Evolutionary conservation across 2,888 invertebrate species (phyloP), one percentile per base, ranked within the genome.

Genomic region (Drosophila barbarae): DNA sequence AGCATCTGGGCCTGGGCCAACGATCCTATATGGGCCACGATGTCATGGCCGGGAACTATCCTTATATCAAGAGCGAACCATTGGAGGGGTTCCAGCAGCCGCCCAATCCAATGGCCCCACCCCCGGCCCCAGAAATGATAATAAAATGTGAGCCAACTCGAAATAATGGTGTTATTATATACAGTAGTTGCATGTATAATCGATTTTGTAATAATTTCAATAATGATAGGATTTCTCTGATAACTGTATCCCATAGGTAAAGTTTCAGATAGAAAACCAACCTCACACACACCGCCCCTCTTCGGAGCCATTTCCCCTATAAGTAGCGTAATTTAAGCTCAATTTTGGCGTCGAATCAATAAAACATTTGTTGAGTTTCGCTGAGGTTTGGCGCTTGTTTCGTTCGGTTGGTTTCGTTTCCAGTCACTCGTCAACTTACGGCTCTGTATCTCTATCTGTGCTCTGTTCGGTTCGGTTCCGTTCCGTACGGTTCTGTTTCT

Each of bases 11-110:
- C 26, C 76, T 75, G 42, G 64, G 67, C 23, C 76, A 80, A 36
- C 71, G 84, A 8, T 69, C 79, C 23, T 79, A 84, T 69, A 71
- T 84, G 74, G 42, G 73, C 32, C 77, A 78, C 44, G 52, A 51
- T 23, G 47, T 83, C 54, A 83, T 77, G 77, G 64, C 74, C 35
- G 52, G 68, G 49, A 67, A 68, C 35, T 81, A 84, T 83, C 77
- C 85, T 13, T 84, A 81, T 56, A 87, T 87, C 28, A 87, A 87
- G 64, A 82, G 84, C 67, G 85, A 86, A 44, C 80, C 87, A 49
- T 55, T 85, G 66, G 87, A 87, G 50, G 61, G 36, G 2, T 74
- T 71, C 1, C 77, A 71, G n/a, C 73, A 67, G 30, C 76, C 77
- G 10, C 74, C 69, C 30, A 82, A 71, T 44, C 74, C 77, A 23